Percentiles rank a stretch among this genome's conserved stretches.
phyloP scores from a whole-genome alignment of 2,888 invertebrate genomes.

The Standfussiana lucernea region DNA sequence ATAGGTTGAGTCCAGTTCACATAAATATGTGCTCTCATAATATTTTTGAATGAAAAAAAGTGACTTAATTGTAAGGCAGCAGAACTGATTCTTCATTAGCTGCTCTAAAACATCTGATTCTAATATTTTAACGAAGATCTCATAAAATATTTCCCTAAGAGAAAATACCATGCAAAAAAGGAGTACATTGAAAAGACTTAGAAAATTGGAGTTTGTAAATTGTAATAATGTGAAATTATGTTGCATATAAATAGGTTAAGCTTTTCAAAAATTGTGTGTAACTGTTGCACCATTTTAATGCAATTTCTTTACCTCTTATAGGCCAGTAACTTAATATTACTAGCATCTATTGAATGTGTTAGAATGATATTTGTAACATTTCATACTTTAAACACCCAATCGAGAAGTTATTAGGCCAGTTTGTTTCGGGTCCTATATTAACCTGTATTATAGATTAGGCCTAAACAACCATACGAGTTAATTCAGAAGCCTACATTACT shows the following conservation, averaged over 20 bases:
- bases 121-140: slow-evolving; percentile 40
- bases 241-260: slow-evolving; percentile 59
- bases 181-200: slow-evolving; percentile 52
- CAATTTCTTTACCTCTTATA: slow-evolving; percentile 39
- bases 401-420: slow-evolving; percentile 18
- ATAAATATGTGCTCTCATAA: not conserved
- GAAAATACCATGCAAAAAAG: slow-evolving; percentile 24
- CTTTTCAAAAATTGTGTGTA: slow-evolving; percentile 45
- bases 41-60: not conserved
- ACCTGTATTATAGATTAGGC: slow-evolving; percentile 27
- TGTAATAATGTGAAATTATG: slow-evolving; percentile 47
- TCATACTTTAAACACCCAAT: slow-evolving; percentile 13
- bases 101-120: slow-evolving; percentile 20
- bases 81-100: slow-evolving; percentile 42
- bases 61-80: slow-evolving; percentile 25
- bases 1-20: not conserved
- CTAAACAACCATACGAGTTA: slow-evolving; percentile 20
- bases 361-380: slow-evolving; percentile 40
- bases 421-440: slow-evolving; percentile 24
- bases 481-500: slow-evolving; percentile 56
- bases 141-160: slow-evolving; percentile 18
- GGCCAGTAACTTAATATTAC: slow-evolving; percentile 69
- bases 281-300: slow-evolving; percentile 35
- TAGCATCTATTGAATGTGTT: slow-evolving; percentile 36
- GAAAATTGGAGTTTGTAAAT: slow-evolving; percentile 42